Conservation (phyloP, 2,113 vertebrate genomes). For the Laticauda colubrina region DNA sequence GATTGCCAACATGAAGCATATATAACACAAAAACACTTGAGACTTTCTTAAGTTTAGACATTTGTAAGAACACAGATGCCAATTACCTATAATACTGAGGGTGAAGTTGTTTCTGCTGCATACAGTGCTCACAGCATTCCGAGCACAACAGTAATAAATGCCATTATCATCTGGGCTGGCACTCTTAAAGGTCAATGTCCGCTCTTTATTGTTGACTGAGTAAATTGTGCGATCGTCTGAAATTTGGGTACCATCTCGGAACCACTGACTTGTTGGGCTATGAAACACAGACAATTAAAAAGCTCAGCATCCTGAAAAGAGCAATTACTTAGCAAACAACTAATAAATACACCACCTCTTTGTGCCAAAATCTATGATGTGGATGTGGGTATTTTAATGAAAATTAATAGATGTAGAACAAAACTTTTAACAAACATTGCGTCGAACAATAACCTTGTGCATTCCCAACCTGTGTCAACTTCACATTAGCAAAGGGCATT, state of each 20-base stretch:
- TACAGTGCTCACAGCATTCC: slow-evolving; percentile 79
- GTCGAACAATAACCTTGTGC: slow-evolving; percentile 40
- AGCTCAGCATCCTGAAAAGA: fast-evolving
- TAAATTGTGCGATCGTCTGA: slow-evolving; percentile 72
- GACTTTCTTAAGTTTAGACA: not conserved
- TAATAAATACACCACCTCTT: slow-evolving; percentile 49
- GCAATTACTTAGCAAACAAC: not conserved
- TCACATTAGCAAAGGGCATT: not conserved
- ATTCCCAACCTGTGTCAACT: slow-evolving; percentile 9
- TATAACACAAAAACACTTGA: not conserved
- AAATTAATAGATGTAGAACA: slow-evolving; percentile 35
- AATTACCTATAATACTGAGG: slow-evolving; percentile 85
- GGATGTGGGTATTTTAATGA: not conserved
- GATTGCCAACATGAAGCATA: not conserved
- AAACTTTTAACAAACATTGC: slow-evolving; percentile 50
- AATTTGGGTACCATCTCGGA: slow-evolving; percentile 77
- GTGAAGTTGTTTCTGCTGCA: slow-evolving; percentile 92
- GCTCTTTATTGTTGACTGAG: slow-evolving; percentile 86
- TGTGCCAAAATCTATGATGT: not conserved
- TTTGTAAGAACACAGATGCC: not conserved
- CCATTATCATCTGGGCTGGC: slow-evolving; percentile 84
- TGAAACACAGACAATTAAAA: not conserved
- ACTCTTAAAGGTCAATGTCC: slow-evolving; percentile 79
- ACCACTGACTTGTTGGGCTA: slow-evolving; percentile 93
- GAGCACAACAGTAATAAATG: slow-evolving; percentile 89